Conservation (phyloP, 2,888 invertebrate species). For the Hypercompe scribonia region DNA sequence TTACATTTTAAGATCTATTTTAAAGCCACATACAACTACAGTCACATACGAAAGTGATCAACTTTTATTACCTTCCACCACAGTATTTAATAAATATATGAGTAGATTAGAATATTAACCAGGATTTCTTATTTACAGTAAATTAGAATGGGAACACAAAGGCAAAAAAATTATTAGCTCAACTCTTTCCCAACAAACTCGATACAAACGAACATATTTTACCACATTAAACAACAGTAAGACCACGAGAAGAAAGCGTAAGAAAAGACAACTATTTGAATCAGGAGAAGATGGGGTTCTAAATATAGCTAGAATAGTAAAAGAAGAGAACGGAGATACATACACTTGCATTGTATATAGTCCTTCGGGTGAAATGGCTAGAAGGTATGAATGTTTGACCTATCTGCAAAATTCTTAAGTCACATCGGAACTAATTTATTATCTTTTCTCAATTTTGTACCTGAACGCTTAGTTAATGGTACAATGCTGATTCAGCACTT, state of each 20-base stretch:
- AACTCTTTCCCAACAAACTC: conserved; percentile 68
- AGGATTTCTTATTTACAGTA: conserved; percentile 51
- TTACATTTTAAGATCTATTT: too few relatives aligned
- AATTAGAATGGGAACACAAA: conserved; percentile 83
- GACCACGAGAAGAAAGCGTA: conserved; percentile 60
- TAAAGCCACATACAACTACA: too few relatives aligned
- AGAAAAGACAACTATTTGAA: conserved; percentile 73
- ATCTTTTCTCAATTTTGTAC: neutral
- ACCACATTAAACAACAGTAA: conserved; percentile 45
- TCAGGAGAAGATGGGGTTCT: conserved; percentile 85
- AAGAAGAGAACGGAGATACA: conserved; percentile 90
- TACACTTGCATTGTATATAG: conserved; percentile 94
- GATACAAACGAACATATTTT: conserved; percentile 70
- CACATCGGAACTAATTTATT: neutral
- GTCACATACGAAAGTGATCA: too few relatives aligned
- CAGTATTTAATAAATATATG: too few relatives aligned
- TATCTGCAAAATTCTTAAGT: neutral
- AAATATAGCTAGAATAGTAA: conserved; percentile 87
- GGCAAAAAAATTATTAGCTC: conserved; percentile 75
- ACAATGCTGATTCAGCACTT: neutral
- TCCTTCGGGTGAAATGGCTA: conserved; percentile 91
- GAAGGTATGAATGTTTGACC: conserved; percentile 74
- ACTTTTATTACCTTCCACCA: too few relatives aligned
- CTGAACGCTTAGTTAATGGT: neutral
- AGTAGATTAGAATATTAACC: neutral